Conservation (phyloP, 2,113 vertebrate genomes). For the Xiphorhynchus elegans region DNA sequence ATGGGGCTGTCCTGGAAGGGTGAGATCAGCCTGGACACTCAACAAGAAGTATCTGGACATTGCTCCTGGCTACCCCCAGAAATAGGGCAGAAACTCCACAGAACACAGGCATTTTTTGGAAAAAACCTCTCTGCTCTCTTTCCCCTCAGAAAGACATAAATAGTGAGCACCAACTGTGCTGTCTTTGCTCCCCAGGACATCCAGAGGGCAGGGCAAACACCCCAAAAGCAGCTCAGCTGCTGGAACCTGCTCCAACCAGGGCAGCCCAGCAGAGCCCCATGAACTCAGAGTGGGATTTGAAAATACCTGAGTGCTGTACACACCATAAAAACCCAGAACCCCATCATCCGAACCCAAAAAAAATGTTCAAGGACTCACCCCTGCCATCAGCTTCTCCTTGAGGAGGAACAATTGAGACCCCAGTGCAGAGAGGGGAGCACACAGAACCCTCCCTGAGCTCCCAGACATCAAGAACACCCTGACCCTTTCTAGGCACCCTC, state of each 20-base stretch:
- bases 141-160: rapidly evolving
- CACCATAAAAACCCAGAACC: too few species aligned
- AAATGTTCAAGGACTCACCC: neutral
- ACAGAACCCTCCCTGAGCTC: neutral
- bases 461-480: neutral
- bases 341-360: rapidly evolving
- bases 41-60: neutral
- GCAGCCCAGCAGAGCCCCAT: rapidly evolving
- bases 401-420: too few species aligned
- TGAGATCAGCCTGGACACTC: neutral
- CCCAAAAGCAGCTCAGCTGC: rapidly evolving
- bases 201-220: rapidly evolving
- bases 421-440: too few species aligned
- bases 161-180: rapidly evolving
- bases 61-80: rapidly evolving
- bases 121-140: rapidly evolving
- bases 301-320: rapidly evolving
- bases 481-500: neutral
- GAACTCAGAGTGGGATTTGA: rapidly evolving
- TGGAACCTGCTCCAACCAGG: neutral
- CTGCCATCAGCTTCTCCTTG: too few species aligned
- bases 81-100: neutral
- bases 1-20: neutral
- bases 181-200: rapidly evolving
- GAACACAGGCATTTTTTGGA: rapidly evolving